Evolutionary conservation across 35 echinoderm and acorn worm genomes (phyloP), one percentile per base, ranked within the genome.

Genomic region (Ptychodera flava): DNA sequence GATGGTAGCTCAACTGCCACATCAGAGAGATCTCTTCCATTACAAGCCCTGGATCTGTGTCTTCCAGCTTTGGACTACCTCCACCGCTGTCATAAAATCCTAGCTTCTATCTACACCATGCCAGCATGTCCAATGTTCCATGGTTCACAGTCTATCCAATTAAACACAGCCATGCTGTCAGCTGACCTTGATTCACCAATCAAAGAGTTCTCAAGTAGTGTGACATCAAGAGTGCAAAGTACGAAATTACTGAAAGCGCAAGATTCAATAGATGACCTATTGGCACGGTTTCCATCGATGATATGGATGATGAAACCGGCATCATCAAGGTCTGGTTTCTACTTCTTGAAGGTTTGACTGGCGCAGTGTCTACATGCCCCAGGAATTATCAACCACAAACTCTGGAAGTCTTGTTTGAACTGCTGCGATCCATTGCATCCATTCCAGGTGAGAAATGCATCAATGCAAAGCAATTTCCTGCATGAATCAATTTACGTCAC

Each of bases 21-120:
- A 80, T 87, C 86, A 27, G 86, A 89, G 15, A 76, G n/a, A 79
- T 76, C 37, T 28, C 78, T 82, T 15, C 22, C 83, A 78, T 78
- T 83, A 83, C 27, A 78, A 29, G 85, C 91, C 30, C 85, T 99
- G 16, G 96, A 99, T 79, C 93, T 99, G 52, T 99, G 96, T 86
- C 91, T 99, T 83, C 96, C 96, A 36, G 92, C 96, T 34, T 83
- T 99, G 15, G 93, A 99, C 85, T 99, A 99, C 31, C 88, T 99
- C 78, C 96, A 99, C 45, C 88, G 96, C 31, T 99, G 96, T 83
- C 96, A 99, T 86, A 99, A 99, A 89, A 99, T 99, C 77, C 93
- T 99, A 15, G 93, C 93, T 38, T 94, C 96, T 30, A 99, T 99
- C 77, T 93, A 99, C 80, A 85, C 81, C 34, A 99, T 99, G 96